Percentiles rank a stretch among this genome's conserved stretches.
Conservation (phyloP, 2,113 vertebrate species). For the Tyrannus savana region DNA sequence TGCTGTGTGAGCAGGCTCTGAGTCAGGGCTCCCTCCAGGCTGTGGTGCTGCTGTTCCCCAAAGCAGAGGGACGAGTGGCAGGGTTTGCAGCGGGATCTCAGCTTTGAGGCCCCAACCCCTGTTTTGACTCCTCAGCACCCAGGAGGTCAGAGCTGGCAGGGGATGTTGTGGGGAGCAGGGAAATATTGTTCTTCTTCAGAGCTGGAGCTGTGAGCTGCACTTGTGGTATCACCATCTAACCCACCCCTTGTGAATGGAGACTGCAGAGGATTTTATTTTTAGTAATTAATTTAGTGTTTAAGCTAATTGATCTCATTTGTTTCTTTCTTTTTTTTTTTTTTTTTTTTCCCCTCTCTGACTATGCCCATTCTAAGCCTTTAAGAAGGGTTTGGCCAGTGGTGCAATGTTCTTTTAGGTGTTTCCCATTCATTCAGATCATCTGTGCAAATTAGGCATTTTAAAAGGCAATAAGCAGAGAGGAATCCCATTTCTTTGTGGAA, state of each 20-base stretch:
- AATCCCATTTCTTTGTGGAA: not conserved
- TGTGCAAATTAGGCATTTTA: not conserved
- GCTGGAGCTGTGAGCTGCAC: not conserved
- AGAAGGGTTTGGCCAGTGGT: not conserved
- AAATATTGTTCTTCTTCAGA: accelerated
- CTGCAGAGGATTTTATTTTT: not conserved
- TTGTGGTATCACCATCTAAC: not conserved
- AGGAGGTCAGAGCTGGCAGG: not conserved
- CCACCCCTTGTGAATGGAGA: not conserved
- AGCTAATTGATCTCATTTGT: not conserved
- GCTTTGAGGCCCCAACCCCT: not conserved
- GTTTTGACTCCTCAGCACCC: not conserved
- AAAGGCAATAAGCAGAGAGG: not conserved
- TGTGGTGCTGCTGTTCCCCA: not conserved
- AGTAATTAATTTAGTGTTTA: not conserved
- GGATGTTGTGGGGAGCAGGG: accelerated
- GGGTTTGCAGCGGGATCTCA: not conserved
- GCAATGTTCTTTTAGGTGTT: not conserved
- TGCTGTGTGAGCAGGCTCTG: not conserved
- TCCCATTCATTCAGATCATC: not conserved
- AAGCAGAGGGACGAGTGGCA: not conserved
- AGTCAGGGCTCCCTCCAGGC: not conserved
- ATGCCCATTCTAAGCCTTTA: not conserved
- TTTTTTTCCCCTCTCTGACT: not conserved
- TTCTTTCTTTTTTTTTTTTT: not conserved